Evolutionary conservation across 2,113 vertebrate genomes (phyloP).

Genomic region (Isichthys henryi): DNA sequence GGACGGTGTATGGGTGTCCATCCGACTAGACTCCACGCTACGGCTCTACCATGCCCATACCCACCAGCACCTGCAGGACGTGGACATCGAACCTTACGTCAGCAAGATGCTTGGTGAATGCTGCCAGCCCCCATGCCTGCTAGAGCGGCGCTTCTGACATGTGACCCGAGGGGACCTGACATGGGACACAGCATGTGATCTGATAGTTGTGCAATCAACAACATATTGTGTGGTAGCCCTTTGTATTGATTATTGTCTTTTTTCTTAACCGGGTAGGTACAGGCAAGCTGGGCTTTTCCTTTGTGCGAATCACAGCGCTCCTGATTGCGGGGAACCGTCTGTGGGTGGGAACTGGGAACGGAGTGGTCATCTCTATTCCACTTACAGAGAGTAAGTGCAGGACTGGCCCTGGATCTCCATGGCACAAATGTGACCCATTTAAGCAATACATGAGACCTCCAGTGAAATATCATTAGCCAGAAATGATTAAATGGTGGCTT

Average conservation of each 20-base stretch:
- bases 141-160: not conserved
- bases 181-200: not conserved
- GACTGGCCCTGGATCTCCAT: not conserved
- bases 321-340: slow-evolving; percentile 88
- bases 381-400: slow-evolving; percentile 82
- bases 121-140: not conserved
- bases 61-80: slow-evolving; percentile 93
- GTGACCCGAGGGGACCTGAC: not conserved
- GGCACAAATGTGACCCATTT: not conserved
- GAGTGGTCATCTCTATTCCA: slow-evolving; percentile 96
- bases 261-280: slow-evolving; percentile 64
- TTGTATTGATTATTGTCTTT: not conserved
- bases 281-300: slow-evolving; percentile 94
- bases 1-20: slow-evolving; percentile 98
- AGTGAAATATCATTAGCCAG: not conserved
- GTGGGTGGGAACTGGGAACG: slow-evolving; percentile 96
- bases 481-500: not conserved
- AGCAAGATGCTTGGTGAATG: slow-evolving; percentile 94
- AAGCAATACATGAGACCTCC: slow-evolving; percentile 20
- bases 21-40: slow-evolving; percentile 89
- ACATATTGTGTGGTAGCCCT: not conserved
- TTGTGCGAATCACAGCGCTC: slow-evolving; percentile 92
- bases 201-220: not conserved
- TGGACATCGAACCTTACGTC: slow-evolving; percentile 97
- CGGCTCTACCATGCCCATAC: slow-evolving; percentile 94